Conservation (phyloP, 2,797 vertebrate genomes). For the Brachymystax lenok region DNA sequence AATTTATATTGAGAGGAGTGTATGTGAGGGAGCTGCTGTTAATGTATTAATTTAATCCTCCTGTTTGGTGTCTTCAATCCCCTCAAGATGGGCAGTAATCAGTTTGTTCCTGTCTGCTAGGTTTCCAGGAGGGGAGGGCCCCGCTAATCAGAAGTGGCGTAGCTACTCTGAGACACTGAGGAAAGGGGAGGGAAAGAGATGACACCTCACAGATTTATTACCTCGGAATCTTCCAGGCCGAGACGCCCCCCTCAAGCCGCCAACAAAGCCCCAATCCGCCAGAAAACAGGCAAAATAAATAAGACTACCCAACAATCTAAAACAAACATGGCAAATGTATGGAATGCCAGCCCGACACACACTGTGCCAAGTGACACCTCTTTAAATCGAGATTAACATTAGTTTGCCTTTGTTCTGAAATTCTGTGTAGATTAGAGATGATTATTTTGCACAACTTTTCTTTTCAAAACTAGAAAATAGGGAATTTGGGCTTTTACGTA, state of each 20-base stretch:
- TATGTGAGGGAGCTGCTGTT: slow-evolving; percentile 70
- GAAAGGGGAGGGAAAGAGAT: slow-evolving; percentile 56
- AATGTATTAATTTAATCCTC: slow-evolving; percentile 81
- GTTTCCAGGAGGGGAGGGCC: slow-evolving; percentile 70
- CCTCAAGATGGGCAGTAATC: slow-evolving; percentile 79
- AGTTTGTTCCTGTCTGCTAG: slow-evolving; percentile 81
- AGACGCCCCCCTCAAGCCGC: slow-evolving; percentile 45
- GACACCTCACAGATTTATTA: slow-evolving; percentile 80
- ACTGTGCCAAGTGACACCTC: slow-evolving; percentile 30
- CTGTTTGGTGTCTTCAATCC: slow-evolving; percentile 77
- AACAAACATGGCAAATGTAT: slow-evolving; percentile 47
- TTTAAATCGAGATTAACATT: slow-evolving; percentile 23
- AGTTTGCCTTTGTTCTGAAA: slow-evolving; percentile 33
- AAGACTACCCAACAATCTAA: slow-evolving; percentile 44
- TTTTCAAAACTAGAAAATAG: not conserved
- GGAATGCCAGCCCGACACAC: slow-evolving; percentile 12
- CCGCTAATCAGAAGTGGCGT: slow-evolving; percentile 80
- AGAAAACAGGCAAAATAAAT: slow-evolving; percentile 66
- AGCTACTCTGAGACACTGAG: slow-evolving; percentile 29
- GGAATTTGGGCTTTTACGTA: not conserved
- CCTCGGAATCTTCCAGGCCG: slow-evolving; percentile 55
- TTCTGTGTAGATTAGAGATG: slow-evolving; percentile 13
- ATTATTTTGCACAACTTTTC: slow-evolving; percentile 14
- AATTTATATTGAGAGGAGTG: slow-evolving; percentile 61
- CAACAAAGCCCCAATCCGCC: slow-evolving; percentile 17